Percentiles rank a stretch among this genome's conserved stretches.
Conservation (phyloP, 2,113 vertebrate genomes). For the Melospiza georgiana region DNA sequence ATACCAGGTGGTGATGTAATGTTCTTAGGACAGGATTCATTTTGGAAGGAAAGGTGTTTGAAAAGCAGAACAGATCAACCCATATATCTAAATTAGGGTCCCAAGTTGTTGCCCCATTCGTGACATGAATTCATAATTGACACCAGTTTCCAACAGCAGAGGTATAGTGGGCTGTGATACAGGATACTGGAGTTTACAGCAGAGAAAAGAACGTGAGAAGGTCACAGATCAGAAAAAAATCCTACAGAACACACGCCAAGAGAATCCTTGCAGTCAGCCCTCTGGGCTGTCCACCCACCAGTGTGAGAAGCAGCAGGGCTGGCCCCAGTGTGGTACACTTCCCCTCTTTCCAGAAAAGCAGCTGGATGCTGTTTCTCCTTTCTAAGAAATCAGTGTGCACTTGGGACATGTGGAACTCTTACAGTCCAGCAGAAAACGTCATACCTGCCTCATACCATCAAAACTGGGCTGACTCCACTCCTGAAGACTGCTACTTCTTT, state of each 20-base stretch:
- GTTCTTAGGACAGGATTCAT: background rate
- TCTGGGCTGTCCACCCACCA: background rate
- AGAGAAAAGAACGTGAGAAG: background rate
- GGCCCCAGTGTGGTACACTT: background rate
- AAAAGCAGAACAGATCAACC: background rate
- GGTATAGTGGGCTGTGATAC: background rate
- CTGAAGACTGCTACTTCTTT: background rate
- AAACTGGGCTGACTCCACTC: background rate
- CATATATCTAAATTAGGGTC: background rate
- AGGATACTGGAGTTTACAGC: background rate
- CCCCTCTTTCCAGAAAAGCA: background rate
- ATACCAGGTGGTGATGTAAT: background rate
- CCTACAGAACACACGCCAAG: accelerated
- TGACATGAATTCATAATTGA: background rate
- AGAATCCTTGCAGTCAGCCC: background rate
- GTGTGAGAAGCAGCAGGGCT: background rate
- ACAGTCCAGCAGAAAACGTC: background rate
- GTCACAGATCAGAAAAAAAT: background rate
- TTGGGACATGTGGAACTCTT: background rate
- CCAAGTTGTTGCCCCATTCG: background rate
- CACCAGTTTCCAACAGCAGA: background rate
- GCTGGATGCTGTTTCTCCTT: background rate
- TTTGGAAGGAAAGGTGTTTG: background rate
- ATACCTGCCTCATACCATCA: background rate
- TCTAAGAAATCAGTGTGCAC: background rate